These are phyloP conservation scores for Calliopsis andreniformis DNA, from an alignment of 1,140 invertebrate species.

Conservation along the genomic window DNA sequence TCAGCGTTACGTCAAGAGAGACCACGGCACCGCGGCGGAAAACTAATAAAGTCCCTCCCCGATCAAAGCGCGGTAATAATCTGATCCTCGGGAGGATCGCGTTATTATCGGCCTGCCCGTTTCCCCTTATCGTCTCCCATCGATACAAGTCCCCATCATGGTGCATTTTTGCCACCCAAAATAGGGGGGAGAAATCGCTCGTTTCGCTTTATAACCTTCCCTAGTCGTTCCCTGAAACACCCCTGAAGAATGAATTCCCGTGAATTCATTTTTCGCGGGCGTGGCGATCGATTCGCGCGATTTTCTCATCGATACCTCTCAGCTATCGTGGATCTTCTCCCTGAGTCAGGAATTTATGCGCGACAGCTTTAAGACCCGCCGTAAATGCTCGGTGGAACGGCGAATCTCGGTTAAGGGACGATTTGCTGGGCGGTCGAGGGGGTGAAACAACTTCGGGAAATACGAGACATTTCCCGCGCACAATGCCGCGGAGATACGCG, in stretches of 20 bases:
- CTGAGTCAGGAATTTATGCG: constrained; percentile 31
- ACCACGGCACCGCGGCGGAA: background rate
- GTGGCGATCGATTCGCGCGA: constrained; percentile 6
- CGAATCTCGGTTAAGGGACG: constrained; percentile 45
- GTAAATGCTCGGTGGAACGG: constrained; percentile 31
- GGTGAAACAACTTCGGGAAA: constrained; percentile 26
- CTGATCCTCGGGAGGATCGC: background rate
- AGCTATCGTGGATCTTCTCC: background rate
- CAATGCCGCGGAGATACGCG: background rate
- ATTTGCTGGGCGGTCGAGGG: constrained; percentile 8
- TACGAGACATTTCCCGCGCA: constrained; percentile 6
- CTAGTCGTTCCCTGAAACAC: background rate
- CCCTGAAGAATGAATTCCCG: background rate
- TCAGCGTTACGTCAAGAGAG: background rate
- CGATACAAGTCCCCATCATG: too few species aligned
- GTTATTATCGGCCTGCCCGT: too few species aligned
- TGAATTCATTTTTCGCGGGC: background rate
- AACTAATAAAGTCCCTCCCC: background rate
- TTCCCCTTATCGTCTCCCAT: background rate
- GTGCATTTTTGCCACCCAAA: too few species aligned
- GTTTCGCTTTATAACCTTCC: background rate
- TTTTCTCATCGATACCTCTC: background rate
- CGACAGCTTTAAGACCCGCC: constrained; percentile 25
- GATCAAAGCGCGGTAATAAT: background rate
- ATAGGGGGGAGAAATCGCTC: background rate